Percentiles rank a stretch among this genome's conserved stretches.
These are phyloP conservation scores for Monopterus albus DNA, from an alignment of 2,113 vertebrate species.

Conservation along the genomic window DNA sequence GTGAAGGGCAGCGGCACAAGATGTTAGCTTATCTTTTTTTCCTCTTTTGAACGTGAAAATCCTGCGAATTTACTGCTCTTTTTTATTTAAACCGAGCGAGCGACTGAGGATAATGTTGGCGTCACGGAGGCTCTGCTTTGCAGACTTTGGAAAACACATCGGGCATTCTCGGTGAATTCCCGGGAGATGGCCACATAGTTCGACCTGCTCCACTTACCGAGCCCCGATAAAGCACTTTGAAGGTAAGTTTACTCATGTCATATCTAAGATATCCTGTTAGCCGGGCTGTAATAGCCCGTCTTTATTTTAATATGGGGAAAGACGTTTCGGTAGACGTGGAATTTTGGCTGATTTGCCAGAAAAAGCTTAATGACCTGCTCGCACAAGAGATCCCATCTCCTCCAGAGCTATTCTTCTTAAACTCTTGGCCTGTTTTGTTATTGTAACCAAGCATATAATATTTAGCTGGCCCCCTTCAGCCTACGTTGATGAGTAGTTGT, in stretches of 20 bases:
- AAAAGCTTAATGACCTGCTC: slow-evolving; percentile 34
- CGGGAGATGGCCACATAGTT: slow-evolving; percentile 74
- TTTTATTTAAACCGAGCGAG: not conserved
- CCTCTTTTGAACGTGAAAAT: not conserved
- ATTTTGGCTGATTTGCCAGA: slow-evolving; percentile 50
- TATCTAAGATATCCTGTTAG: not conserved
- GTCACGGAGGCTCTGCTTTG: slow-evolving; percentile 56
- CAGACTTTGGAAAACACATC: slow-evolving; percentile 71
- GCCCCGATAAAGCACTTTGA: slow-evolving; percentile 48
- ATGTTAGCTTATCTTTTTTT: slow-evolving; percentile 27
- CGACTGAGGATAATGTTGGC: slow-evolving; percentile 60
- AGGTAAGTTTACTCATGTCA: slow-evolving; percentile 62
- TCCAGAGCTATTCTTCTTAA: not conserved
- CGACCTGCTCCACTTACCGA: slow-evolving; percentile 35
- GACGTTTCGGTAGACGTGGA: slow-evolving; percentile 34
- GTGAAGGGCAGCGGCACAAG: slow-evolving; percentile 1
- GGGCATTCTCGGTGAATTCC: slow-evolving; percentile 64
- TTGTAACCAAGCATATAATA: not conserved
- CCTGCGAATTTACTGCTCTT: slow-evolving; percentile 44
- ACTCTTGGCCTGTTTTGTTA: slow-evolving; percentile 20
- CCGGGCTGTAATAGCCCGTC: not conserved
- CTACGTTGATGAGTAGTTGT: no score
- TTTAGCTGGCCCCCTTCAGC: not conserved
- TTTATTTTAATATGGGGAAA: not conserved
- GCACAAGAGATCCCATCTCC: slow-evolving; percentile 6